These are phyloP conservation scores for Gorsachius goisagi DNA, from an alignment of 2,113 vertebrate species.

Conservation along the genomic window DNA sequence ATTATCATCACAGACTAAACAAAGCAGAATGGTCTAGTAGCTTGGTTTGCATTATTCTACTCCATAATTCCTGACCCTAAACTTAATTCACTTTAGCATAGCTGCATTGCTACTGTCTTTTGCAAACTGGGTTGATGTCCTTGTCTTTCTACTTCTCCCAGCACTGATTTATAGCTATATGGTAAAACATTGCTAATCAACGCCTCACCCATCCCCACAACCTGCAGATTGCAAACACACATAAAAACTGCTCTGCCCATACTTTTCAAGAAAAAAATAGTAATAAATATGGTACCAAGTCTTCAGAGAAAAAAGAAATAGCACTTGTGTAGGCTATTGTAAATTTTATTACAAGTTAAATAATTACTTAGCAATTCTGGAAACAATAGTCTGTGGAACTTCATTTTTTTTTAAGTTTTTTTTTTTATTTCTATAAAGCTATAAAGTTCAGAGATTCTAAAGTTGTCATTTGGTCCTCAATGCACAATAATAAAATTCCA, in stretches of 20 bases:
- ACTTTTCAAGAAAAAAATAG: neutral
- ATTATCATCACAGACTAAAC: conserved; percentile 19
- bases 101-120: neutral
- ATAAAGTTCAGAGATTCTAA: neutral
- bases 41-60: neutral
- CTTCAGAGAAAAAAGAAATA: neutral
- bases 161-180: neutral
- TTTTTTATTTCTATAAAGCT: neutral
- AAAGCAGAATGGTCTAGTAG: conserved; percentile 1
- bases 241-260: neutral
- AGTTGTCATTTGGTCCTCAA: neutral
- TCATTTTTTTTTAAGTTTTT: neutral
- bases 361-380: neutral
- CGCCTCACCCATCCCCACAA: neutral
- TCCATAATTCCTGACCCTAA: neutral
- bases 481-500: neutral
- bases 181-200: neutral
- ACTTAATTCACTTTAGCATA: neutral
- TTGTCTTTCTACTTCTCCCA: neutral
- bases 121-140: neutral
- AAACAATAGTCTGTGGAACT: neutral
- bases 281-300: neutral
- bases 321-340: neutral
- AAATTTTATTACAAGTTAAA: neutral
- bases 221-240: neutral